Base-by-base conservation (phyloP, 2,113 vertebrate species). In the Progne subis region DNA sequence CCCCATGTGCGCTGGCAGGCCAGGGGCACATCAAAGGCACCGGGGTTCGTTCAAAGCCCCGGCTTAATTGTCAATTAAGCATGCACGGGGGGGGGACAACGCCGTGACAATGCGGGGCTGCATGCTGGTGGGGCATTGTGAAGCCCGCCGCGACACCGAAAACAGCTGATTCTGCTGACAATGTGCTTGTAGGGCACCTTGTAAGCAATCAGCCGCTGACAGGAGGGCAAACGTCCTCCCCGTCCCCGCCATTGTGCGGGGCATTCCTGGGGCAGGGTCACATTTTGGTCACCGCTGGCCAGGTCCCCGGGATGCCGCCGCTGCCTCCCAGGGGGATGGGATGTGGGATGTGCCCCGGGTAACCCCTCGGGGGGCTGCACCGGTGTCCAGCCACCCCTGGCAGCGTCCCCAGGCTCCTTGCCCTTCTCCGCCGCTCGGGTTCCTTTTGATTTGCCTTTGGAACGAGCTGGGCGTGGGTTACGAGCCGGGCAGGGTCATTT, bases 11-110 rank as follows among this genome's bases (percentile, higher is more conserved):
- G 97, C 98, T 98, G 98, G 93, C 98, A 98, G 98, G 98, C 98
- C 96, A 86, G 98, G 98, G 98, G 90, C 97, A 97, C 98, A 98
- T 99, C 99, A 99, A 99, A 99, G 97, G 98, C 96, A 91, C 96
- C 93, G 93, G 96, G 97, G 91, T 96, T 86, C 97, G 97, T 97
- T 98, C 98, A 98, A 98, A 99, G 98, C 98, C 97, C 97, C 96
- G 92, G 96, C 98, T 99, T 99, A 99, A 99, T 99, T 99, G 99
- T 99, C 99, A 98, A 99, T 99, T 99, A 99, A 99, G 98, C 98
- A 98, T 99, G 99, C 98, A 99, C 98, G 98, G 99, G 98, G 37
- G 37, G 37, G 37, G 97, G 98, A 98, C 98, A 96, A 97, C 98
- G 98, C 98, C 99, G 98, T 98, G 98, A 99, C 99, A 99, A 99